Conservation (phyloP, 2,797 vertebrate species). For the Heterohyrax brucei region DNA sequence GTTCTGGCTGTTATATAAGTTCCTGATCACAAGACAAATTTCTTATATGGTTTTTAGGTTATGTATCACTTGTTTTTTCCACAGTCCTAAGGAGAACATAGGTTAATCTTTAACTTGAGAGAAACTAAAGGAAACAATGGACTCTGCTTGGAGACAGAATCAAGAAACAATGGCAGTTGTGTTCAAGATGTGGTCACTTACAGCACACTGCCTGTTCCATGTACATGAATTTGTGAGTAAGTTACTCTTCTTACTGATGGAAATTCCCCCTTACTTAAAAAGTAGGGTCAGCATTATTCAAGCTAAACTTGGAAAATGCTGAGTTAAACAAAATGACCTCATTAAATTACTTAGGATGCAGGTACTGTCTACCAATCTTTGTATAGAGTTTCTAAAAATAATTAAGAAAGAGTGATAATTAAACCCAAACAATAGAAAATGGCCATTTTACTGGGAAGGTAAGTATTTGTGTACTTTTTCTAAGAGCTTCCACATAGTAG, state of each 20-base stretch:
- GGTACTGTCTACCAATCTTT: constrained; percentile 12
- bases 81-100: too few species aligned
- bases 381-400: background rate
- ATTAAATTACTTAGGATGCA: background rate
- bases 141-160: too few species aligned
- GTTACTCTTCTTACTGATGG: constrained; percentile 19
- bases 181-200: too few species aligned
- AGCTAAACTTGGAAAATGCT: constrained; percentile 50
- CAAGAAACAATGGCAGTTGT: too few species aligned
- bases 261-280: constrained; percentile 27
- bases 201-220: background rate
- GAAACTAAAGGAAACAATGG: too few species aligned
- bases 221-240: constrained; percentile 24
- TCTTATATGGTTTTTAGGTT: too few species aligned
- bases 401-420: background rate
- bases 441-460: constrained; percentile 21
- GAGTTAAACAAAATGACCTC: constrained; percentile 23
- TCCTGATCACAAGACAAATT: too few species aligned
- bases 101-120: too few species aligned
- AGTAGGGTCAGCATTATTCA: background rate
- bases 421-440: background rate
- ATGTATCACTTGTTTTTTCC: too few species aligned
- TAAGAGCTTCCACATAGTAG: background rate
- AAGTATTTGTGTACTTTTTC: background rate
- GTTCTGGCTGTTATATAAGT: too few species aligned